Conservation (phyloP, 2,113 vertebrate species). For the Misgurnus anguillicaudatus region DNA sequence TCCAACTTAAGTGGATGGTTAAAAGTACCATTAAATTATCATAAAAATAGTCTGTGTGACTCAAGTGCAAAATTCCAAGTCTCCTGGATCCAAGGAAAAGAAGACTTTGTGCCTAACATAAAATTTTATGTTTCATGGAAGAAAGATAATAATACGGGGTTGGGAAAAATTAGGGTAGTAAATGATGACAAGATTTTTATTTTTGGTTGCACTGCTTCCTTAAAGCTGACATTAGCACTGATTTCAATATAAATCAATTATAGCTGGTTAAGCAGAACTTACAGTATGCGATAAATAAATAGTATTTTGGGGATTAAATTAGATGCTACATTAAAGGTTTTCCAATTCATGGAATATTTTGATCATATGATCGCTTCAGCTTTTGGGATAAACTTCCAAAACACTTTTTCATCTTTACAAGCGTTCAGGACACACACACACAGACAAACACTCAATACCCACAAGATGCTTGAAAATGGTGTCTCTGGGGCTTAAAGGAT, state of each 20-base stretch:
- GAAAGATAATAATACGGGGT: background rate
- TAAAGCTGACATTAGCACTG: background rate
- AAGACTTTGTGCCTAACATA: no score
- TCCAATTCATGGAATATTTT: constrained; percentile 13
- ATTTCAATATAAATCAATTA: background rate
- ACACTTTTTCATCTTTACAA: constrained; percentile 27
- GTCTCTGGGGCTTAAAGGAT: constrained; percentile 54
- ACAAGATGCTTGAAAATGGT: constrained; percentile 38
- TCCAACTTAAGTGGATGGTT: no score
- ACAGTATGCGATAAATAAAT: background rate
- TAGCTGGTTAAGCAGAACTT: background rate
- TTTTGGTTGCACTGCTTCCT: background rate
- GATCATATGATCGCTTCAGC: constrained; percentile 1
- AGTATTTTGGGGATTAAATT: background rate
- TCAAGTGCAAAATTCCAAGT: no score
- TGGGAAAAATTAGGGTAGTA: background rate
- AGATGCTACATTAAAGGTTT: background rate
- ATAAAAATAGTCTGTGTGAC: no score
- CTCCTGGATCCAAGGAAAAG: no score
- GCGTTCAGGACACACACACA: constrained; percentile 15
- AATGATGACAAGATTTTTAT: background rate
- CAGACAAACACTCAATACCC: constrained; percentile 31
- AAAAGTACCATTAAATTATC: no score
- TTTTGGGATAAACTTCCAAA: constrained; percentile 29
- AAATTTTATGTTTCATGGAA: background rate